Conservation (phyloP, 2,113 vertebrate genomes). For the Anguilla rostrata region DNA sequence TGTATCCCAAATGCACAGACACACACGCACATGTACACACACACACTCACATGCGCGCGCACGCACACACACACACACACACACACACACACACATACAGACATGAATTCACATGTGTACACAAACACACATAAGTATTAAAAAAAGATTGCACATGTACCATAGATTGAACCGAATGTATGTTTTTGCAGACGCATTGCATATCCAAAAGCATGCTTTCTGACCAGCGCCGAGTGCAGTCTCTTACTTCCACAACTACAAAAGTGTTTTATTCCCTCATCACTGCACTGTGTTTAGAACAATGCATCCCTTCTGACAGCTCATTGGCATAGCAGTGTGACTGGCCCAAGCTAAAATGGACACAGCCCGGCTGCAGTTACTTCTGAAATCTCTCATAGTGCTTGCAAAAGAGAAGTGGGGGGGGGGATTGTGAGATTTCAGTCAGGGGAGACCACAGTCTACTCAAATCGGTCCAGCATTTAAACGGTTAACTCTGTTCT, state of each 20-base stretch:
- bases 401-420: slow-evolving; percentile 47
- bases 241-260: not conserved
- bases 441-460: slow-evolving; percentile 64
- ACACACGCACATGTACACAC: not conserved
- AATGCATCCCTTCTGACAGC: not conserved
- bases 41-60: too few species aligned
- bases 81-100: too few species aligned
- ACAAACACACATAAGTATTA: too few species aligned
- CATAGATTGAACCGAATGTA: not conserved
- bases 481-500: slow-evolving; percentile 73
- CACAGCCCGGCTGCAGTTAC: not conserved
- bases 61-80: too few species aligned
- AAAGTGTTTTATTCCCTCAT: slow-evolving; percentile 1
- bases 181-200: not conserved
- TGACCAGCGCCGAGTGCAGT: not conserved
- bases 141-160: not conserved
- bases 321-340: not conserved
- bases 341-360: not conserved
- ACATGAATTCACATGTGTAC: too few species aligned
- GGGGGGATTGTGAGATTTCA: slow-evolving; percentile 57
- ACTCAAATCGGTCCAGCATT: slow-evolving; percentile 64
- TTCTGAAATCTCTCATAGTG: slow-evolving; percentile 16
- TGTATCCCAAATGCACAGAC: not conserved
- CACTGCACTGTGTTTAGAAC: not conserved
- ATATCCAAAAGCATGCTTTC: not conserved